These are phyloP conservation scores for Drosophila malerkotliana DNA, from an alignment of 1,140 invertebrate genomes.

Conservation along the genomic window DNA sequence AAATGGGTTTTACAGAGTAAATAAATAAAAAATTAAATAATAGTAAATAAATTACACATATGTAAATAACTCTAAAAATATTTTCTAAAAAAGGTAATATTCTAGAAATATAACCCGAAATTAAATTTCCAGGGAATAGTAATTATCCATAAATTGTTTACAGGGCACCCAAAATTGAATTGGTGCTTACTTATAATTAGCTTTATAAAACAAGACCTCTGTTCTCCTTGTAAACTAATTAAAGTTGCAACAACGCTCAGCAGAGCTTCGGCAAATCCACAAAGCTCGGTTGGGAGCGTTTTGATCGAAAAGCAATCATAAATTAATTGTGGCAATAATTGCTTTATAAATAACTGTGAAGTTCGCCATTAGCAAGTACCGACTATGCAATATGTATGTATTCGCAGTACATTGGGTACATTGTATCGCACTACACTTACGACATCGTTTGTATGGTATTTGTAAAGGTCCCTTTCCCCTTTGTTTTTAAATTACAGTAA, in stretches of 20 bases:
- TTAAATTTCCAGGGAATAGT: neutral
- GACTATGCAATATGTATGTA: neutral
- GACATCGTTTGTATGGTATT: too few relatives aligned
- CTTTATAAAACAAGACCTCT: slow-evolving; percentile 45
- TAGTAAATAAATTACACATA: too few relatives aligned
- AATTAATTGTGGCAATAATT: slow-evolving; percentile 81
- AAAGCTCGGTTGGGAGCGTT: slow-evolving; percentile 10
- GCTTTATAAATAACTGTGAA: slow-evolving; percentile 74
- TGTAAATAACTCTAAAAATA: too few relatives aligned
- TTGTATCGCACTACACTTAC: too few relatives aligned
- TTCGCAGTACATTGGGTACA: neutral
- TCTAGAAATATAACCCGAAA: too few relatives aligned
- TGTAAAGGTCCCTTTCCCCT: too few relatives aligned
- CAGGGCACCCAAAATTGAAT: slow-evolving; percentile 54
- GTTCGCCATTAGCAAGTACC: slow-evolving; percentile 1
- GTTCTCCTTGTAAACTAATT: slow-evolving; percentile 64
- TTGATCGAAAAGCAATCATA: slow-evolving; percentile 62
- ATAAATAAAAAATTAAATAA: too few relatives aligned
- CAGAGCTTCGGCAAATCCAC: slow-evolving; percentile 13
- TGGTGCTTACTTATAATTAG: slow-evolving; percentile 65
- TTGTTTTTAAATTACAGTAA: too few relatives aligned
- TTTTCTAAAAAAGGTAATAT: too few relatives aligned
- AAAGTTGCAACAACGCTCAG: slow-evolving; percentile 36
- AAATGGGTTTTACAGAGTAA: too few relatives aligned
- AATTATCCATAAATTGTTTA: slow-evolving; percentile 31